phyloP scores from a whole-genome alignment of 2,888 invertebrate species.

The Vanessa cardui region DNA sequence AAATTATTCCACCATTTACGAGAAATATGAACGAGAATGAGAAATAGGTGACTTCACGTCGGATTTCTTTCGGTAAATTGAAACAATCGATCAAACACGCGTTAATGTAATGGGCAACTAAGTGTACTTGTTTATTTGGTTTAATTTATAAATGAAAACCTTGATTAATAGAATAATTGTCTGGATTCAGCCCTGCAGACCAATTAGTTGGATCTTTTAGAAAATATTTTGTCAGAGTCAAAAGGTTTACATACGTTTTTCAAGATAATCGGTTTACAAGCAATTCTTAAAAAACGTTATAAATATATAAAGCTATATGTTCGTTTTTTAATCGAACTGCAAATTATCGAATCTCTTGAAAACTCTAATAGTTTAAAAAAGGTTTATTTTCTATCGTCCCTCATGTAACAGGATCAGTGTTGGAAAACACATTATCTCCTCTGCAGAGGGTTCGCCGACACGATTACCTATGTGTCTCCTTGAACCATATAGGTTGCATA shows the following conservation, averaged over 20 bases:
- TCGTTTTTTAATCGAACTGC: background rate
- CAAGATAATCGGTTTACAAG: slow-evolving; percentile 9
- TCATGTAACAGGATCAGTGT: slow-evolving; percentile 4
- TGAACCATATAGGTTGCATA: background rate
- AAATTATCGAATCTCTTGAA: background rate
- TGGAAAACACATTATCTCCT: slow-evolving; percentile 6
- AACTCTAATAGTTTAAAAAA: background rate
- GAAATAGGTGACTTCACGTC: slow-evolving; percentile 1
- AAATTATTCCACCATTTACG: slow-evolving; percentile 6
- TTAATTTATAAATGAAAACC: background rate
- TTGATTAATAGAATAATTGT: slow-evolving; percentile 14
- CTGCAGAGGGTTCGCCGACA: background rate
- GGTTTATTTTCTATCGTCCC: slow-evolving; percentile 2
- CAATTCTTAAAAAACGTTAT: background rate
- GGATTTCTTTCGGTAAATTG: slow-evolving; percentile 11
- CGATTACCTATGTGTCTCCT: background rate
- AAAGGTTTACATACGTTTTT: background rate
- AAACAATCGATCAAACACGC: slow-evolving; percentile 7
- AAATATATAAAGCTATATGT: background rate
- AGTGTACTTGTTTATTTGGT: background rate
- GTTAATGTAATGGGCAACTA: background rate
- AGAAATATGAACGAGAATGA: background rate
- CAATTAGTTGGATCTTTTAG: slow-evolving; percentile 12
- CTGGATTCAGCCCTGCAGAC: slow-evolving; percentile 15
- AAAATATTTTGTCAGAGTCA: slow-evolving; percentile 11